Evolutionary conservation across 2,888 invertebrate species (phyloP).

Genomic region (Pollenia labialis): DNA sequence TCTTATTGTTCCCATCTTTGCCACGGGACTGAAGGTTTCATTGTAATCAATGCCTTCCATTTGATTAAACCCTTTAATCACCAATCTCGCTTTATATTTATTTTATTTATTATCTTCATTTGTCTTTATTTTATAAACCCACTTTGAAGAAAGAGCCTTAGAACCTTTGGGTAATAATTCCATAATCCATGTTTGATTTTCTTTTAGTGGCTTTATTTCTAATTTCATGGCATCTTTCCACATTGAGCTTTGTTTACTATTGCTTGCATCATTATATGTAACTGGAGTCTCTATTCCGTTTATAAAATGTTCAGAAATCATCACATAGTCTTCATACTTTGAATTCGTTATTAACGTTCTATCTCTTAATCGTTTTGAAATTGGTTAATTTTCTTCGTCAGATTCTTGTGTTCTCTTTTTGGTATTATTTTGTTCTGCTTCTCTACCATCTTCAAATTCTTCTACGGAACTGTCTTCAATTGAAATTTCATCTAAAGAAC

Average conservation of each 20-base stretch:
- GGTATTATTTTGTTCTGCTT: too few species aligned
- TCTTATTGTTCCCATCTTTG: constrained; percentile 62
- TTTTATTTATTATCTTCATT: not conserved
- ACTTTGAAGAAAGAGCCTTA: constrained; percentile 2
- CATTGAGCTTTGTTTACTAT: too few species aligned
- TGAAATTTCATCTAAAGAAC: too few species aligned
- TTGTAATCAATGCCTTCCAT: constrained; percentile 63
- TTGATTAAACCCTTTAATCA: not conserved
- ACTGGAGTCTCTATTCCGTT: too few species aligned
- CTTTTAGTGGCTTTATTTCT: not conserved
- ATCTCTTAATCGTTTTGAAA: constrained; percentile 12
- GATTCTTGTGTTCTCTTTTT: not conserved
- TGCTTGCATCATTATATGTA: too few species aligned
- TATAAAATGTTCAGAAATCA: too few species aligned
- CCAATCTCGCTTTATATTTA: not conserved
- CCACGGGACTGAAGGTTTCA: constrained; percentile 72
- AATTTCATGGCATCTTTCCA: not conserved
- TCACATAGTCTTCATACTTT: constrained; percentile 10
- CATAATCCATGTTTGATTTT: not conserved
- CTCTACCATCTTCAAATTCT: too few species aligned
- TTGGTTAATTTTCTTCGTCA: not conserved
- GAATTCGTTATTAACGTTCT: constrained; percentile 19
- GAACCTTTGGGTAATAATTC: not conserved
- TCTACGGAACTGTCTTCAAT: too few species aligned
- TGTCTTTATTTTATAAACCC: not conserved